Percentiles rank a stretch among this genome's conserved stretches.
phyloP scores from a whole-genome alignment of 2,888 invertebrate species.

The Tachystola acroxantha region DNA sequence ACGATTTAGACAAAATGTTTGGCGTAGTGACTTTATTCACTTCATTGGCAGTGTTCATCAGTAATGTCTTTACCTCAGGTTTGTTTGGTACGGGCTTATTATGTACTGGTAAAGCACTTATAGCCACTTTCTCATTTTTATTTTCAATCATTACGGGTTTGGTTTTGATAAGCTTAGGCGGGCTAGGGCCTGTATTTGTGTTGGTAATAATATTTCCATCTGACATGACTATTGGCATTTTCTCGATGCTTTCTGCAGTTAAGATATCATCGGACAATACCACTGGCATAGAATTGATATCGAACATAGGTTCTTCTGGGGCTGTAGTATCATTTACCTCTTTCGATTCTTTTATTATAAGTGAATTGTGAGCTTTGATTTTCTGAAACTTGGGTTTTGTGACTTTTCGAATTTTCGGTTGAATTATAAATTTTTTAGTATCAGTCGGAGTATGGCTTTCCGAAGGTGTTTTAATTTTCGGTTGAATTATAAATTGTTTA shows the following conservation, averaged over 20 bases:
- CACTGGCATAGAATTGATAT: conserved; percentile 88
- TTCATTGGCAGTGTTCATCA: conserved; percentile 55
- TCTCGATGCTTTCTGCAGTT: conserved; percentile 82
- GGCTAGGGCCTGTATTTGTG: conserved; percentile 32
- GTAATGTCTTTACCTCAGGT: conserved; percentile 56
- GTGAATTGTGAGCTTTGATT: conserved; percentile 47
- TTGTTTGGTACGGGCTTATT: conserved; percentile 47
- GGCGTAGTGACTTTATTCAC: conserved; percentile 57
- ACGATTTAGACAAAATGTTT: conserved; percentile 69
- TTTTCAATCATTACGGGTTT: conserved; percentile 43
- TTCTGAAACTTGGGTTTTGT: conserved; percentile 56
- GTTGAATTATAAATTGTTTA: conserved; percentile 61
- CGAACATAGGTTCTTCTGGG: conserved; percentile 76
- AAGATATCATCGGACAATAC: conserved; percentile 84
- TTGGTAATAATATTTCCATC: conserved; percentile 54
- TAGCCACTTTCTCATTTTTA: conserved; percentile 45
- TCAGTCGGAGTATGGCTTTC: conserved; percentile 39
- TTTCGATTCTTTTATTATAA: conserved; percentile 44
- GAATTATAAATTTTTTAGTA: conserved; percentile 55
- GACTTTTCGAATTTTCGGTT: conserved; percentile 59
- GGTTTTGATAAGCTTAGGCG: conserved; percentile 50
- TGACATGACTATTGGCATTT: conserved; percentile 81
- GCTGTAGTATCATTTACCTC: conserved; percentile 21
- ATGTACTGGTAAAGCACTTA: conserved; percentile 27
- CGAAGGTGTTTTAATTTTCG: conserved; percentile 57